Conservation (phyloP, 1,140 invertebrate species). For the Neuroterus valhalla region DNA sequence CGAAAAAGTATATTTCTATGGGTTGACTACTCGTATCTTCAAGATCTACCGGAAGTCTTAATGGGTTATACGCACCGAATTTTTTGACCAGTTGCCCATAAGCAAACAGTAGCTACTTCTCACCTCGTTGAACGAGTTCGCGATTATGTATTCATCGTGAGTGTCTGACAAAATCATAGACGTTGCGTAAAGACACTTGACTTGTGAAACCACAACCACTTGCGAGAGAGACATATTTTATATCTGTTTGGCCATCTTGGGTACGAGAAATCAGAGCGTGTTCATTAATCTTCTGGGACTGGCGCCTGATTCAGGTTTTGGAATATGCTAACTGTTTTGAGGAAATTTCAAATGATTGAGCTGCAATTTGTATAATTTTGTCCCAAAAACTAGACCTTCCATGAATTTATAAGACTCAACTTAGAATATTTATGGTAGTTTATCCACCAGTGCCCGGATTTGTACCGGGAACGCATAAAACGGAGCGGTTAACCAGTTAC, state of each 20-base stretch:
- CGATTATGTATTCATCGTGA: conserved; percentile 51
- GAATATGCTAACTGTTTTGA: background rate
- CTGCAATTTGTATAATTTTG: no score
- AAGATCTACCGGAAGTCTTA: conserved; percentile 22
- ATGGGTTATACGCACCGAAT: conserved; percentile 23
- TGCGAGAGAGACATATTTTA: background rate
- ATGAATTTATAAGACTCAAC: no score
- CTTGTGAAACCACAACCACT: background rate
- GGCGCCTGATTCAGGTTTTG: conserved; percentile 1
- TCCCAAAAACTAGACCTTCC: no score
- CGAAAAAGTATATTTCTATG: conserved; percentile 4
- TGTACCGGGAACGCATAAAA: no score
- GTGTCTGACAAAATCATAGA: conserved; percentile 51
- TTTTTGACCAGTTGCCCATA: conserved; percentile 26
- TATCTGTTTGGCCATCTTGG: conserved; percentile 1
- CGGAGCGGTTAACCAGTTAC: no score
- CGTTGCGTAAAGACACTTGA: conserved; percentile 47
- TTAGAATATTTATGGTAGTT: no score
- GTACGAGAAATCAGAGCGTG: conserved; percentile 1
- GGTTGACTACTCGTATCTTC: background rate
- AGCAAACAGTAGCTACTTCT: conserved; percentile 54
- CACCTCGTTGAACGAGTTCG: conserved; percentile 50
- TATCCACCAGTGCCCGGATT: no score
- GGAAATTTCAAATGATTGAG: background rate
- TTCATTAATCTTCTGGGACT: conserved; percentile 19